Evolutionary conservation across 2,888 invertebrate genomes (phyloP), one percentile per base, ranked within the genome.

Genomic region (Priocnemis perturbator): DNA sequence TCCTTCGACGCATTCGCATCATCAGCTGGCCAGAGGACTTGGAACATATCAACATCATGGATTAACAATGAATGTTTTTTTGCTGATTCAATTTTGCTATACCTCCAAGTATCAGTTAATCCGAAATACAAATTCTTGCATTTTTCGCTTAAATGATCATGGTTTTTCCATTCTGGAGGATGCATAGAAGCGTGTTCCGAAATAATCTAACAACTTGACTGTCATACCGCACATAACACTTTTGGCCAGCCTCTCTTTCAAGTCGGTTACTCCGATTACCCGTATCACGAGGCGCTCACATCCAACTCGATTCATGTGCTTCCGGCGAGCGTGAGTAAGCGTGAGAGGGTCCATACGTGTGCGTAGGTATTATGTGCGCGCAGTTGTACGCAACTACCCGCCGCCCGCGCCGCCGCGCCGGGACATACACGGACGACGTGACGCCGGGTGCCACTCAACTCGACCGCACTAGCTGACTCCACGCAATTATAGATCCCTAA

Each of bases 391-490:
- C 30, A 47, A 47, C 44, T 45, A 45, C 48, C 45, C 30, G 53
- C n/a, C n/a, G n/a, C n/a, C n/a, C n/a, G n/a, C n/a, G n/a, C n/a
- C n/a, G n/a, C n/a, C n/a, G n/a, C n/a, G n/a, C 64, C 62, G 45
- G 45, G 9, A 57, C 56, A 63, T 55, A 64, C 21, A 75, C 55
- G 78, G 77, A 75, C 77, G 77, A 81, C 77, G 79, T 76, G 80
- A 78, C 76, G 79, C 73, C 73, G 78, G 77, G 77, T 81, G 79
- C 84, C 82, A 83, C 85, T 84, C 85, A 82, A 76, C 79, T 82
- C 79, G 78, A 80, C 80, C 81, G 81, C 81, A 81, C 82, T 86
- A 78, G 79, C 81, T 81, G 81, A 83, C 81, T 82, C 82, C 76
- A 77, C 77, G 78, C 78, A 83, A 83, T 82, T 82, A 83, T 78